Evolutionary conservation across 2,113 vertebrate genomes (phyloP), one percentile per base, ranked within the genome.

Genomic region (Coregonus clupeaformis): DNA sequence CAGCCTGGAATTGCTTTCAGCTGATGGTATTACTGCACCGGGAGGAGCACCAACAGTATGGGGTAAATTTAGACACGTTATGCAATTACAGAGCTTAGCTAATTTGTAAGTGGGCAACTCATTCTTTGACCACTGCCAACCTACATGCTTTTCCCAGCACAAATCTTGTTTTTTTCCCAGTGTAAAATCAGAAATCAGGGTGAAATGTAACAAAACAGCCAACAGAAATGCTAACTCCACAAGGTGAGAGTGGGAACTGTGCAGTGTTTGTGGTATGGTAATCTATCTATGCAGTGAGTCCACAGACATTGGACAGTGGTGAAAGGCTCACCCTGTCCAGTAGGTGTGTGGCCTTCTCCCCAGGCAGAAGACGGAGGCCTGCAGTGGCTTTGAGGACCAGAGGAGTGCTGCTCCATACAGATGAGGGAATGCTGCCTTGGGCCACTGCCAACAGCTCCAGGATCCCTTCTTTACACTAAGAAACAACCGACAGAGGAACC

Each of bases 331-430:
- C 97, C 91, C 82, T 92, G 81, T 94, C 85, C 80, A 99, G 90
- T 73, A 99, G 77, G n/a, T 93, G 92, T 32, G 92, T 84, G 55
- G 97, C 96, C 80, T 98, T 97, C 82, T 96, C 92, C 84, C 92
- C 95, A 0, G 96, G 95, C 69, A 99, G 88, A 11, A 99, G 90
- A 5, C 96, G 92, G 52, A 99, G 90, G 12, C 97, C 97, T 18
- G 97, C 97, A 0, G 97, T 98, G 68, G 97, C 97, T 87, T 94
- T 96, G 69, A 99, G 93, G 14, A 97, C 94, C 75, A 98, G 73
- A 0, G 97, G 95, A 22, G 96, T 98, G 36, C 77, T 87, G 72
- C 85, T 91, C 95, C 96, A 96, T 66, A 92, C 68, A 11, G 89
- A 77, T 25, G 85, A 30, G 3, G 97, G 97, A 67, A 99, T 70